A percentile compares a stretch with the other conserved stretches of the same genome.
Evolutionary conservation across 2,888 invertebrate genomes (phyloP).

Genomic region (Athrips mouffetella): DNA sequence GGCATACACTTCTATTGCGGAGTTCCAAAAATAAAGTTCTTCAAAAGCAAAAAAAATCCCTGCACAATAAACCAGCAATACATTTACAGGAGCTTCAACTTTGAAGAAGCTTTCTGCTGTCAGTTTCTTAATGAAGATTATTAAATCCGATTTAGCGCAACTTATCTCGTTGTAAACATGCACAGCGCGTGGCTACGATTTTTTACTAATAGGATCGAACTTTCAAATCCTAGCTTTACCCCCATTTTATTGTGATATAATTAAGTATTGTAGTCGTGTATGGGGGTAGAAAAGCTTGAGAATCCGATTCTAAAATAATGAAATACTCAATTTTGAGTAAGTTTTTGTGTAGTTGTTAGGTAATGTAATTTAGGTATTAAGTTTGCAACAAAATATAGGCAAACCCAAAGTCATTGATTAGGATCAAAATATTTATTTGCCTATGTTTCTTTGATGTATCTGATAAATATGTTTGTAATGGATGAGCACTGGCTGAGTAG

Average conservation of each 20-base stretch:
- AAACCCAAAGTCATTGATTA: background rate
- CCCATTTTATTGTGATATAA: constrained; percentile 17
- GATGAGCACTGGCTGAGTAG: too few relatives aligned
- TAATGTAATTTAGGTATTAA: background rate
- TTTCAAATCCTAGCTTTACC: constrained; percentile 11
- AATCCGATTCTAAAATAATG: constrained; percentile 13
- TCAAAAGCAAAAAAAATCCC: too few relatives aligned
- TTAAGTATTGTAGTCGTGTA: constrained; percentile 4
- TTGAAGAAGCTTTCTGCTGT: too few relatives aligned
- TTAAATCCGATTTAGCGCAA: too few relatives aligned
- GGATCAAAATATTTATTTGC: background rate
- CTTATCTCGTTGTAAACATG: too few relatives aligned
- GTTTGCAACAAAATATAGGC: background rate
- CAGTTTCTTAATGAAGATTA: too few relatives aligned
- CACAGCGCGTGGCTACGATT: background rate
- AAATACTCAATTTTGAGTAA: background rate
- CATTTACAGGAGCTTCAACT: too few relatives aligned
- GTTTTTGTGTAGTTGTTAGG: background rate
- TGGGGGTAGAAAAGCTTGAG: constrained; percentile 8
- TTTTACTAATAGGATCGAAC: constrained; percentile 12
- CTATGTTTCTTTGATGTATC: too few relatives aligned
- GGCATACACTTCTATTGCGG: too few relatives aligned
- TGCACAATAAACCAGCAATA: too few relatives aligned
- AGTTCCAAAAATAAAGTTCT: too few relatives aligned
- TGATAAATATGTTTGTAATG: too few relatives aligned